Conservation (phyloP, 2,113 vertebrate genomes). For the Nasalis larvatus region DNA sequence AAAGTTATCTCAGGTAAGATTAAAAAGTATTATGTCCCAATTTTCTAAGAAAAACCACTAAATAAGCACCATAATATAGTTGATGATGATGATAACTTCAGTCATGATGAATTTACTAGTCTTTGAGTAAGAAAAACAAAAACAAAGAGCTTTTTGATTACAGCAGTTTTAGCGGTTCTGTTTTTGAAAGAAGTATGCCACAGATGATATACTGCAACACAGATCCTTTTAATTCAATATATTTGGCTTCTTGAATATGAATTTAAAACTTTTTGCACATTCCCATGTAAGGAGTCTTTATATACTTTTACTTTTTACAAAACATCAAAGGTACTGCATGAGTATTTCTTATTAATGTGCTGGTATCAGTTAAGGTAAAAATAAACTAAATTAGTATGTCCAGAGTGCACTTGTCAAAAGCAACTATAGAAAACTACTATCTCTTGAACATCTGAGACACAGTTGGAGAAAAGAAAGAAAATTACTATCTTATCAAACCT, state of each 20-base stretch:
- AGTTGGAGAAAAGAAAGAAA: no score
- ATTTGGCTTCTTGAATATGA: background rate
- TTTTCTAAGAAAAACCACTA: slow-evolving; percentile 8
- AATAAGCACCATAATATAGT: background rate
- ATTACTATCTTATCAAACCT: background rate
- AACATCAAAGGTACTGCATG: slow-evolving; percentile 1
- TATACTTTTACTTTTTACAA: background rate
- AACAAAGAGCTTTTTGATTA: background rate
- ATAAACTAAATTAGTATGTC: slow-evolving; percentile 11
- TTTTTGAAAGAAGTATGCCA: background rate
- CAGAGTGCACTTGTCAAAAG: background rate
- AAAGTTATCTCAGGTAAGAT: background rate
- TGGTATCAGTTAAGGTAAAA: background rate
- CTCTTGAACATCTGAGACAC: no score
- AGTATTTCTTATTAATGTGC: background rate
- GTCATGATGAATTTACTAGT: background rate
- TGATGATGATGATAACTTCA: background rate
- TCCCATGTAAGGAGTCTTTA: background rate
- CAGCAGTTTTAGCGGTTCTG: background rate
- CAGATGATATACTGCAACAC: background rate
- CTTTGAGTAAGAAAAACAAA: background rate
- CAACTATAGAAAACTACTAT: background rate
- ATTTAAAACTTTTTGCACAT: background rate
- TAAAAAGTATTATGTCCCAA: background rate
- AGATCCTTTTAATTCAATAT: background rate